These are phyloP conservation scores for Gymnorhina tibicen DNA, from an alignment of 2,113 vertebrate species.

Conservation along the genomic window DNA sequence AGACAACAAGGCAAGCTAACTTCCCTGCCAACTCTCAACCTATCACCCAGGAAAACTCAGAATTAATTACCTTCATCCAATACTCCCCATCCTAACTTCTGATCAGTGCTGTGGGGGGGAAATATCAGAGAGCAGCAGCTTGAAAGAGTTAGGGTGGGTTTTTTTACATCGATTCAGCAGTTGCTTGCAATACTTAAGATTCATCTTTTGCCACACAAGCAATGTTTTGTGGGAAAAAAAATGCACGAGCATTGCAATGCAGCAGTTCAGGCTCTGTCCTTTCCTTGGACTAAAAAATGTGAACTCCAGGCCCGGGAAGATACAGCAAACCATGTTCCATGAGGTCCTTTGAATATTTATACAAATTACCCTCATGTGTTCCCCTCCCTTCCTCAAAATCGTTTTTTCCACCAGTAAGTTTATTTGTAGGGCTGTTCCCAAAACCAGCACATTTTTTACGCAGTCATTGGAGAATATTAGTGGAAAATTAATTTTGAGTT, in stretches of 20 bases:
- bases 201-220: not conserved
- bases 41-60: not conserved
- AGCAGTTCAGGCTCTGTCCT: not conserved
- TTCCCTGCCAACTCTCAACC: not conserved
- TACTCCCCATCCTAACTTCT: not conserved
- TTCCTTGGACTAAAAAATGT: not conserved
- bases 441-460: not conserved
- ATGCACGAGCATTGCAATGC: not conserved
- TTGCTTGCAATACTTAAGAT: not conserved
- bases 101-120: not conserved
- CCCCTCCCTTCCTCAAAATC: not conserved
- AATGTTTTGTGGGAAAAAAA: not conserved
- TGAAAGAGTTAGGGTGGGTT: not conserved
- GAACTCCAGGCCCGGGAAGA: not conserved
- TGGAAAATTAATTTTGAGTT: conserved; percentile 53
- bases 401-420: conserved; percentile 26
- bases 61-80: not conserved
- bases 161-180: not conserved
- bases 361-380: not conserved
- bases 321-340: not conserved
- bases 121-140: not conserved
- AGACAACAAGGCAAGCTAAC: not conserved
- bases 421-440: conserved; percentile 31
- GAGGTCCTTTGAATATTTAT: conserved; percentile 18
- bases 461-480: conserved; percentile 26